Conservation (phyloP, 2,797 vertebrate species). For the Enteromius thamalakanensis region DNA sequence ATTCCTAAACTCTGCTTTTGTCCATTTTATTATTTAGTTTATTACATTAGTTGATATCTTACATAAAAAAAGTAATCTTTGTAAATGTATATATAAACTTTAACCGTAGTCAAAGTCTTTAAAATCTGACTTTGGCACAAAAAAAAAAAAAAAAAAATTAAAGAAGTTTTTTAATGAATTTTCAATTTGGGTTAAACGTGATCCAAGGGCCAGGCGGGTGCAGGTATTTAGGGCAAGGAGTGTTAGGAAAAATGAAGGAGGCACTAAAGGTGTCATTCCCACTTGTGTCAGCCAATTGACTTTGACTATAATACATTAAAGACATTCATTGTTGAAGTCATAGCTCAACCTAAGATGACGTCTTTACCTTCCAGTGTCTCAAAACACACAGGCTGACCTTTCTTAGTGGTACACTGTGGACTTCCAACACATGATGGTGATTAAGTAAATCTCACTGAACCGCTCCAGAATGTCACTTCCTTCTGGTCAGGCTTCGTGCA, state of each 20-base stretch:
- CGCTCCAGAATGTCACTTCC: slow-evolving; percentile 45
- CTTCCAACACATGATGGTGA: slow-evolving; percentile 40
- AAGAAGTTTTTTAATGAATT: neutral
- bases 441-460: slow-evolving; percentile 39
- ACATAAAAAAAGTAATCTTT: neutral
- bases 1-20: neutral
- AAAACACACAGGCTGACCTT: slow-evolving; percentile 38
- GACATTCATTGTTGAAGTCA: slow-evolving; percentile 8
- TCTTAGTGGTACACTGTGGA: slow-evolving; percentile 36
- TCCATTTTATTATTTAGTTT: neutral
- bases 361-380: slow-evolving; percentile 49
- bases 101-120: neutral
- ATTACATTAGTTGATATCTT: neutral
- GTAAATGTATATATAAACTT: neutral
- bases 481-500: slow-evolving; percentile 34
- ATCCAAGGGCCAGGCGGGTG: neutral
- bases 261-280: slow-evolving; percentile 10
- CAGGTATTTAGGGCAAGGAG: neutral
- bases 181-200: neutral
- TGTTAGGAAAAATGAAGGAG: neutral
- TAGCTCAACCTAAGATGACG: slow-evolving; percentile 37
- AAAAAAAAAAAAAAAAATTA: neutral
- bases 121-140: neutral
- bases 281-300: slow-evolving; percentile 9
- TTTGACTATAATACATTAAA: slow-evolving; percentile 17